These are phyloP conservation scores for Goniozus legneri DNA, from an alignment of 1,140 invertebrate species.

Conservation along the genomic window DNA sequence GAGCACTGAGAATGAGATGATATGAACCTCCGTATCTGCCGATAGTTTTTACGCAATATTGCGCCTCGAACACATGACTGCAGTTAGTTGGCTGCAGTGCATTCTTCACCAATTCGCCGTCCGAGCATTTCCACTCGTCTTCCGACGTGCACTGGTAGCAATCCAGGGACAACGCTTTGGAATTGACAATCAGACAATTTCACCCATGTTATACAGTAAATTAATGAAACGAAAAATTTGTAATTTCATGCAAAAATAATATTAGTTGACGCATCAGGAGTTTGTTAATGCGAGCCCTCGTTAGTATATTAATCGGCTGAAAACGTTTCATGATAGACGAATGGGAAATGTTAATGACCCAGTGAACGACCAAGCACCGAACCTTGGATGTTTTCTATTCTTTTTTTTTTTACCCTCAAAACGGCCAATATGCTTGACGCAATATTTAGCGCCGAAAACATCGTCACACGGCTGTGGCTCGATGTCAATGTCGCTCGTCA, in stretches of 20 bases:
- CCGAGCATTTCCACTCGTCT: slow-evolving; percentile 70
- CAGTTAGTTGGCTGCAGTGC: slow-evolving; percentile 64
- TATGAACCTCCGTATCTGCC: slow-evolving; percentile 56
- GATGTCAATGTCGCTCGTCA: slow-evolving; percentile 67
- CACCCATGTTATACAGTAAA: too few relatives aligned
- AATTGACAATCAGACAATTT: background rate
- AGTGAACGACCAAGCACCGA: background rate
- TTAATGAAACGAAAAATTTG: too few relatives aligned
- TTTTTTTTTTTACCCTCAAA: slow-evolving; percentile 75
- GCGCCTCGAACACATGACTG: slow-evolving; percentile 72
- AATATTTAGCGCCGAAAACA: slow-evolving; percentile 82
- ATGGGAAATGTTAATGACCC: background rate
- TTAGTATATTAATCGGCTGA: background rate
- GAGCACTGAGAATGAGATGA: too few relatives aligned
- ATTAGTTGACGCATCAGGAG: too few relatives aligned
- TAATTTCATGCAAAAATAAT: too few relatives aligned
- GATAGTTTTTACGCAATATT: slow-evolving; percentile 82
- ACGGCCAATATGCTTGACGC: slow-evolving; percentile 90
- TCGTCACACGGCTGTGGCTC: slow-evolving; percentile 69
- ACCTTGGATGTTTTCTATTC: background rate
- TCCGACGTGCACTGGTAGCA: slow-evolving; percentile 83
- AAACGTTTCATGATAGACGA: background rate
- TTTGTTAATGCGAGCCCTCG: background rate
- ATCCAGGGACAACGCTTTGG: slow-evolving; percentile 59
- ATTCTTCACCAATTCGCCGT: slow-evolving; percentile 64